Evolutionary conservation across 2,888 invertebrate species (phyloP), one percentile per base, ranked within the genome.

Genomic region (Cybosia mesomella): DNA sequence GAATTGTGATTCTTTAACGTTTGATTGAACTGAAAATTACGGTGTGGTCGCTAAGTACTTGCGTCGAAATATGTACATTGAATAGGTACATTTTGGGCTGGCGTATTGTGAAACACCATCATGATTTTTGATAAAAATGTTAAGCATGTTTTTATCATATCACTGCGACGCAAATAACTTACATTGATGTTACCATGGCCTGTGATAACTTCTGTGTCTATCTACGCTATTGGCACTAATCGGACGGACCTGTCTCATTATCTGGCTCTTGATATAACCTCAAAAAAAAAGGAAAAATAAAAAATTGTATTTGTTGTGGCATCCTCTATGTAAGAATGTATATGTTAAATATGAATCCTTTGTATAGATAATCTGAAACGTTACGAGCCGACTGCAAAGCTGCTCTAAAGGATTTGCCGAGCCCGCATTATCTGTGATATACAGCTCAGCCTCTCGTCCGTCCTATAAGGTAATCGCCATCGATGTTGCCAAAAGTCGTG

Each of bases 391-490:
- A 91, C 92, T 92, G 91, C 87, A 87, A 92, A 94, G 93, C 94
- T 94, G 94, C 93, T 92, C 86, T 83, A 75, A 86, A 92, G 94
- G 94, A 94, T 94, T 91, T 92, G 94, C 95, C 94, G 92, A 94
- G 95, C 93, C 95, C 93, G 89, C 91, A 92, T 92, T 95, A 95
- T 95, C 95, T 95, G 95, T 95, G 95, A 95, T 95, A 95, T 94
- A 94, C 95, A 94, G 95, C 95, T 94, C 95, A 94, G 95, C 95
- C 95, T 94, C 92, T 93, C 91, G 95, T 95, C 95, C 95, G 95
- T 95, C 95, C 95, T 95, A 93, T 90, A 95, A 95, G 95, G 95
- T 95, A 83, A 74, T 8, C 53, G 2, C 7, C 2, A 18, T 24
- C 43, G 18, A 62, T 43, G 15, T 39, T 22, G 32, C 13, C 21